Percentiles rank a stretch among this genome's conserved stretches.
Conservation (phyloP, 2,888 invertebrate genomes). For the Frankliniella intonsa region DNA sequence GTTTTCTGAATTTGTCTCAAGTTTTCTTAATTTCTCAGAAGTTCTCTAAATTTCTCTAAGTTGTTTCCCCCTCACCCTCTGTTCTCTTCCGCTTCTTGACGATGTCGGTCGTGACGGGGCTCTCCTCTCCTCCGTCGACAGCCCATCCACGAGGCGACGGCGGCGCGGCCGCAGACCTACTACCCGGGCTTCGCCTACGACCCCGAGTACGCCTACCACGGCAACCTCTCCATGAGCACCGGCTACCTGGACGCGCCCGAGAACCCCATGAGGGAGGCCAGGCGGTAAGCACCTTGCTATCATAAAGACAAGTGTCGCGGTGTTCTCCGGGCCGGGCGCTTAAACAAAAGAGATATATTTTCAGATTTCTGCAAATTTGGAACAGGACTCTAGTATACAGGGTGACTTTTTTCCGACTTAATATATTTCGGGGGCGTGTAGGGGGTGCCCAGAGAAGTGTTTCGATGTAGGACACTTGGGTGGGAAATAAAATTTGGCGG, state of each 20-base stretch:
- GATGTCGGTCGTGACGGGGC: not conserved
- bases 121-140: not conserved
- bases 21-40: no score
- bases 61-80: not conserved
- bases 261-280: not conserved
- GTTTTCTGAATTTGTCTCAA: no score
- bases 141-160: not conserved
- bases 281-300: not conserved
- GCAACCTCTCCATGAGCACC: not conserved
- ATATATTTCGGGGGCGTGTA: no score
- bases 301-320: not conserved
- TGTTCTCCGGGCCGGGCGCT: no score
- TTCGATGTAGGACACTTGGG: no score
- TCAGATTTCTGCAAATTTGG: no score
- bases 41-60: no score
- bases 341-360: no score
- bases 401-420: no score
- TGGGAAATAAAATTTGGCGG: no score
- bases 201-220: slow-evolving; percentile 23
- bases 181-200: not conserved
- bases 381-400: no score
- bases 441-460: no score
- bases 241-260: not conserved
- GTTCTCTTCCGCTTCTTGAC: not conserved
- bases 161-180: not conserved